phyloP scores from a whole-genome alignment of 2,113 vertebrate genomes.

The Corvus cornix region DNA sequence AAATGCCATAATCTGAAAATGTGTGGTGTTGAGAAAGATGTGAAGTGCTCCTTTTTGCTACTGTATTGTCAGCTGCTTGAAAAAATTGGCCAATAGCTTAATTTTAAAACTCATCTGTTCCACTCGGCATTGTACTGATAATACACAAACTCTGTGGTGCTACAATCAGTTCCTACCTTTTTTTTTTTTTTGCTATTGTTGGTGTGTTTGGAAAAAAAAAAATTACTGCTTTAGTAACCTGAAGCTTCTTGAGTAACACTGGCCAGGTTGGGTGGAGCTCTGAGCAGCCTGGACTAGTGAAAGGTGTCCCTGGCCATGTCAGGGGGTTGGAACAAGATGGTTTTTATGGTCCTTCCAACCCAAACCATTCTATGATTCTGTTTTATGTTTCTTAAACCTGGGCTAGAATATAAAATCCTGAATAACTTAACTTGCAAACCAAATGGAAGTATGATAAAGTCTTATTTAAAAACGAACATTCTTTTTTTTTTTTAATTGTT shows the following conservation, averaged over 20 bases:
- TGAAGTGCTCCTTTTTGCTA: background rate
- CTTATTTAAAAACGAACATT: background rate
- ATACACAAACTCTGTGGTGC: background rate
- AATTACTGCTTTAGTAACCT: background rate
- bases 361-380: background rate
- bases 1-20: background rate
- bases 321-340: fast-evolving
- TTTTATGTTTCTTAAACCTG: background rate
- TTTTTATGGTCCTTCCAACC: background rate
- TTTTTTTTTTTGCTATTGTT: background rate
- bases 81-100: background rate
- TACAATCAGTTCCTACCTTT: background rate
- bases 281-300: background rate
- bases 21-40: background rate
- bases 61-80: background rate
- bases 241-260: background rate
- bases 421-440: background rate
- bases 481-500: background rate
- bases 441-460: background rate
- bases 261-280: background rate
- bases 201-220: background rate
- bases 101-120: background rate
- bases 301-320: background rate
- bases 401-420: background rate
- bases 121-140: background rate